Evolutionary conservation across 2,797 vertebrate species (phyloP), one percentile per base, ranked within the genome.

Genomic region (Sternarchorhynchus goeldii): DNA sequence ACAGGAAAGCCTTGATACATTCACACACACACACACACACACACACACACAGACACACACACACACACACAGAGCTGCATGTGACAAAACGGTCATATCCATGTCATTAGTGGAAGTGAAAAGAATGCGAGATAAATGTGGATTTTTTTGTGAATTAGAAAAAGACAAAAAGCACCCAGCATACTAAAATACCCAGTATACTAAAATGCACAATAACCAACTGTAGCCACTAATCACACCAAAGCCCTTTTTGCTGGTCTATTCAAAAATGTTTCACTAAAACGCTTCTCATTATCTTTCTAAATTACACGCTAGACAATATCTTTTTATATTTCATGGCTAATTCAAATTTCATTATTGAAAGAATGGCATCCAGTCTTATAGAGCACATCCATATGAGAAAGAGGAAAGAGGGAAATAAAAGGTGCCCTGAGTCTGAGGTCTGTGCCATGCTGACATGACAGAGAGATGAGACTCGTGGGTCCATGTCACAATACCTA

Each of bases 111-210:
- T 10, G 64, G 64, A 85, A 78, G 75, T 76, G 39, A 50, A 50
- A 50, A 2, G 12, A 12, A 50, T 4, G 6, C 4, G 34, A 7
- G 4, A 12, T 12, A 10, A 50, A 50, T 50, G 45, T 50, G 45
- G 45, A 12, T 36, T 50, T 50, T 14, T 50, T 50, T 50, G 45
- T 50, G 45, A 50, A 50, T 50, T 50, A 50, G 45, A 80, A 85
- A 73, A 81, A 82, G 78, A 86, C 86, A 86, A 84, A 86, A 85
- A 78, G 82, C 78, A 83, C 84, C 86, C 86, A 82, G 6, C 0
- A 36, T 25, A 25, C 25, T 25, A 36, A 36, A 36, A 1, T 2
- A 36, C 34, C 34, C 6, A 36, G 6, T 36, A 36, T 36, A 36
- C 34, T 36, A 36, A 36, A 36, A 4, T 36, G 34, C 6, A 4